A percentile compares a stretch with the other conserved stretches of the same genome.
Conservation (phyloP, 2,797 vertebrate genomes). For the Yasuhikotakia modesta region DNA sequence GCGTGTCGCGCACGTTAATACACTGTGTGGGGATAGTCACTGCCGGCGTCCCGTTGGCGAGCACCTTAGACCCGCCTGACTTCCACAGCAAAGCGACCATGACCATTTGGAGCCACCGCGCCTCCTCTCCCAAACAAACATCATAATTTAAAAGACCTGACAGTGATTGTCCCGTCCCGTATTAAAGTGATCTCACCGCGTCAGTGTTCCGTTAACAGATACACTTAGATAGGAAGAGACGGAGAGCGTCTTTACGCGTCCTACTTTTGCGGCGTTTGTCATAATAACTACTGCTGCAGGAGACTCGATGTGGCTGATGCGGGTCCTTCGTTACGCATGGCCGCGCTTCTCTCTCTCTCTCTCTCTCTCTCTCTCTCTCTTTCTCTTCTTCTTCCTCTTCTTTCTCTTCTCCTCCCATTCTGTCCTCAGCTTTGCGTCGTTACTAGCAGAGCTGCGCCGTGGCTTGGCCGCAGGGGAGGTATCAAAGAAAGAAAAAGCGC, state of each 20-base stretch:
- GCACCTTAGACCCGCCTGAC: not conserved
- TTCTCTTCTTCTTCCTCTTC: not conserved
- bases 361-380: not conserved
- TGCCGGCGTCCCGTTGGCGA: not conserved
- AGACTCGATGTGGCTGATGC: slow-evolving; percentile 16
- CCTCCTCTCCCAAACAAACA: no score
- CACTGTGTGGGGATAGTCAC: no score
- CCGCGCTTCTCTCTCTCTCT: not conserved
- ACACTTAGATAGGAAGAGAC: slow-evolving; percentile 13
- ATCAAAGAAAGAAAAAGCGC: slow-evolving; percentile 62
- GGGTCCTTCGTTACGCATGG: slow-evolving; percentile 39
- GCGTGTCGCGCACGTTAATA: not conserved
- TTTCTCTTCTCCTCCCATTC: not conserved
- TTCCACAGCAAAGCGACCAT: no score
- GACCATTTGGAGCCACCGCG: no score
- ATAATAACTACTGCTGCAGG: slow-evolving; percentile 18
- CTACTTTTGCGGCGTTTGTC: slow-evolving; percentile 14
- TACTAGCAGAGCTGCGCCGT: slow-evolving; percentile 64
- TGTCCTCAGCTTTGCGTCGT: slow-evolving; percentile 25
- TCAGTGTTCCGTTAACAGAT: slow-evolving; percentile 8
- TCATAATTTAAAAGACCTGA: not conserved
- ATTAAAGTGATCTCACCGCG: not conserved
- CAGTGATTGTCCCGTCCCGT: not conserved
- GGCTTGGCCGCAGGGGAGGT: slow-evolving; percentile 70
- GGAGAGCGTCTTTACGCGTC: slow-evolving; percentile 9